phyloP scores from a whole-genome alignment of 2,888 invertebrate genomes.

The Galerucella pusilla region DNA sequence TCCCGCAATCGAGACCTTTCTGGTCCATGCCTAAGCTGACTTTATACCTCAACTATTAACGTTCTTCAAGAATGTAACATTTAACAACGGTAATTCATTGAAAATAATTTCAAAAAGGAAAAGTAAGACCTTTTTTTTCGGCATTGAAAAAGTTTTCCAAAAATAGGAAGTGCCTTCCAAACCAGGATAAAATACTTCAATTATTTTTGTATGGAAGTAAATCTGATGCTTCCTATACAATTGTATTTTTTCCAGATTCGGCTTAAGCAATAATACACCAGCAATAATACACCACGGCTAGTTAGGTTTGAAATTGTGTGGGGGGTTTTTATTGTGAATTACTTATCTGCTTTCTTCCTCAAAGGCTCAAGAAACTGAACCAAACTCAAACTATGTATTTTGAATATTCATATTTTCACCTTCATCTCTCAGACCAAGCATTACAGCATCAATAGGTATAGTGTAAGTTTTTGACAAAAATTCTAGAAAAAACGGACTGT shows the following conservation, averaged over 20 bases:
- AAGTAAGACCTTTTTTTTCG: constrained; percentile 15
- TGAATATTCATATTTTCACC: no score
- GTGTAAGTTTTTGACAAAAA: no score
- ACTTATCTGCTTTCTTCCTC: no score
- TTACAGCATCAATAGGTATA: no score
- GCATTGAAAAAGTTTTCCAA: constrained; percentile 23
- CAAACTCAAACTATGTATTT: no score
- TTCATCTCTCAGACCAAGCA: no score
- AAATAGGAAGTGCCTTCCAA: constrained; percentile 15
- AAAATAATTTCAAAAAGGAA: constrained; percentile 13
- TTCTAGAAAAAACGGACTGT: no score
- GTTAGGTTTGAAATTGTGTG: background rate
- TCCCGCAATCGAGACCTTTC: no score
- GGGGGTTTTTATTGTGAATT: no score
- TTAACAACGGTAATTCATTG: background rate
- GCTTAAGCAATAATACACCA: background rate
- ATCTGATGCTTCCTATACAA: constrained; percentile 1
- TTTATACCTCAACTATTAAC: background rate
- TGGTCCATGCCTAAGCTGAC: no score
- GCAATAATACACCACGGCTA: background rate
- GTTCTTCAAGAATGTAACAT: background rate
- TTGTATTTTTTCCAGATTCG: background rate
- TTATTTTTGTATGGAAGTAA: constrained; percentile 15
- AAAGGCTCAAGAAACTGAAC: no score
- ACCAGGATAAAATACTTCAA: constrained; percentile 6